A percentile compares a stretch with the other conserved stretches of the same genome.
These are phyloP conservation scores for Papilio dardanus DNA, from an alignment of 1,140 invertebrate species.

Conservation along the genomic window DNA sequence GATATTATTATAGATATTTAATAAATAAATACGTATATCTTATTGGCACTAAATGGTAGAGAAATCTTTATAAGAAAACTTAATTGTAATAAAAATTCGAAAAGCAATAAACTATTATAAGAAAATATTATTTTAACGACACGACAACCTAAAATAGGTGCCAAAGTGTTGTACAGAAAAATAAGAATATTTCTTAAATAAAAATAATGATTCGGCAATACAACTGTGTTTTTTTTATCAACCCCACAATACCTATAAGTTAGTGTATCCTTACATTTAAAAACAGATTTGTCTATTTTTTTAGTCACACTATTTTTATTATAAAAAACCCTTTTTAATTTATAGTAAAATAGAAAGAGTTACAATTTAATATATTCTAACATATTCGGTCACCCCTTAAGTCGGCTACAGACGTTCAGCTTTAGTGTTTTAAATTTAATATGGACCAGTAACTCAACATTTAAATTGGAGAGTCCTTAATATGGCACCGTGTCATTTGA, in stretches of 20 bases:
- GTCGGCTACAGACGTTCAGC: too few relatives aligned
- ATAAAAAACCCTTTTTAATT: not conserved
- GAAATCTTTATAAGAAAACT: not conserved
- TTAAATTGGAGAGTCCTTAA: conserved; percentile 4
- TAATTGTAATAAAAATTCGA: not conserved
- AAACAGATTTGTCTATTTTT: too few relatives aligned
- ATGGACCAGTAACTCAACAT: not conserved
- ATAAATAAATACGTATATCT: not conserved
- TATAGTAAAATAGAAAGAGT: not conserved
- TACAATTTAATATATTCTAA: not conserved
- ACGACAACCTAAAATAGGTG: not conserved
- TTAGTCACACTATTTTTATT: too few relatives aligned
- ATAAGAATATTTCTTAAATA: not conserved
- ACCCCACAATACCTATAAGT: not conserved
- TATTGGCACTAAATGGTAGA: not conserved
- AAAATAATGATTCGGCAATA: not conserved
- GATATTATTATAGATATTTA: not conserved
- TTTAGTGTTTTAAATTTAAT: not conserved
- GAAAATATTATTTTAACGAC: not conserved
- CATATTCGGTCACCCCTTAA: not conserved
- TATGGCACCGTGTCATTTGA: not conserved
- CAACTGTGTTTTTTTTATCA: not conserved
- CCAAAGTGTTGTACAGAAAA: not conserved
- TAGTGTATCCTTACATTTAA: not conserved
- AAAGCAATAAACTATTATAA: conserved; percentile 8